Evolutionary conservation across 2,797 vertebrate species (phyloP).

Genomic region (Poeciliopsis turneri): DNA sequence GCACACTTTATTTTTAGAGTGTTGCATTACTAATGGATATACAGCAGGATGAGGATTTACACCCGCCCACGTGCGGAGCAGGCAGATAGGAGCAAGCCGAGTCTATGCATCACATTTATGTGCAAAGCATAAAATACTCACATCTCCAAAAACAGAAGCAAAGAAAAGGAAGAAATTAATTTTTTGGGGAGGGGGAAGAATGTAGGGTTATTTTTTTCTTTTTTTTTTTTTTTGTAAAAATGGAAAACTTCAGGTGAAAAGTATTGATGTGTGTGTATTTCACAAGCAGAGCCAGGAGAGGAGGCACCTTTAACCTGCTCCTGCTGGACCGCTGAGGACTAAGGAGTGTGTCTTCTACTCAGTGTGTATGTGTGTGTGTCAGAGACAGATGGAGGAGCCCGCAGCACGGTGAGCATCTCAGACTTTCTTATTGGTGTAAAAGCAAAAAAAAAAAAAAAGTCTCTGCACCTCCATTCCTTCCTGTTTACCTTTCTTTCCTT

Average conservation of each 20-base stretch:
- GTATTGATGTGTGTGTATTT: slow-evolving; percentile 8
- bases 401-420: slow-evolving; percentile 63
- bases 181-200: slow-evolving; percentile 19
- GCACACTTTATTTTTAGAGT: slow-evolving; percentile 75
- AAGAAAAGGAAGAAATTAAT: slow-evolving; percentile 58
- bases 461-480: slow-evolving; percentile 24
- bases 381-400: slow-evolving; percentile 66
- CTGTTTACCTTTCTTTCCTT: slow-evolving; percentile 28
- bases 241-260: slow-evolving; percentile 39
- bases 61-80: slow-evolving; percentile 69
- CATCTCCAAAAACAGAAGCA: slow-evolving; percentile 47
- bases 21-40: slow-evolving; percentile 77
- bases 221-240: slow-evolving; percentile 18
- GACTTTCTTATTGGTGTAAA: slow-evolving; percentile 26
- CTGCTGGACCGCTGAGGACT: slow-evolving; percentile 24
- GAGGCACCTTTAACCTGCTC: slow-evolving; percentile 35
- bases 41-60: slow-evolving; percentile 73
- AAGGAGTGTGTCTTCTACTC: slow-evolving; percentile 29
- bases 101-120: slow-evolving; percentile 71
- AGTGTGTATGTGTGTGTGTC: slow-evolving; percentile 28
- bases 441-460: slow-evolving; percentile 20
- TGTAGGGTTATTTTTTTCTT: background rate
- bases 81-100: slow-evolving; percentile 64
- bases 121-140: slow-evolving; percentile 57
- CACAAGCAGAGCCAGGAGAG: slow-evolving; percentile 13